phyloP scores from a whole-genome alignment of 2,888 invertebrate genomes.

The Euphydryas editha region DNA sequence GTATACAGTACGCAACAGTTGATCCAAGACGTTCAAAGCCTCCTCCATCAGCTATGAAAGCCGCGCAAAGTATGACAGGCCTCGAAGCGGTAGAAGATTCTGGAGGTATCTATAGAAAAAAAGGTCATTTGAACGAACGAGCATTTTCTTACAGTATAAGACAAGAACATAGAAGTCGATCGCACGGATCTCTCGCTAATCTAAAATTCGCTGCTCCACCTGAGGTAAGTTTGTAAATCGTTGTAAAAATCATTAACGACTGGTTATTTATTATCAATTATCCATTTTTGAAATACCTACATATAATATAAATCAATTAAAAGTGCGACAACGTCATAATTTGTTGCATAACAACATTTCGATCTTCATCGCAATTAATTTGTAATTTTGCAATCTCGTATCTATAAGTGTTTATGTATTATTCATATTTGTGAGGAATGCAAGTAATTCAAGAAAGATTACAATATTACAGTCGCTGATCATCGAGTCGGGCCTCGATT shows the following conservation, averaged over 20 bases:
- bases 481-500: conserved; percentile 46
- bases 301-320: too few relatives aligned
- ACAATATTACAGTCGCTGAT: conserved; percentile 48
- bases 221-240: conserved; percentile 64
- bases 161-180: conserved; percentile 96
- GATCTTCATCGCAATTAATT: neutral
- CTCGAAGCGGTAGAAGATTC: conserved; percentile 86
- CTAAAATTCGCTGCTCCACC: conserved; percentile 93
- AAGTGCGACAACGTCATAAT: too few relatives aligned
- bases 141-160: conserved; percentile 97
- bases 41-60: conserved; percentile 84
- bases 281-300: too few relatives aligned
- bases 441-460: conserved; percentile 52
- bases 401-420: neutral
- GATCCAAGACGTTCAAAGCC: conserved; percentile 86
- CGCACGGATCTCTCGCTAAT: conserved; percentile 95
- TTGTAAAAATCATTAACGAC: neutral
- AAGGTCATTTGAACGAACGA: conserved; percentile 95
- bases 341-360: too few relatives aligned
- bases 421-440: conserved; percentile 27
- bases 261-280: too few relatives aligned
- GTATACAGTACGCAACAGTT: conserved; percentile 85
- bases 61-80: conserved; percentile 87
- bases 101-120: conserved; percentile 92
- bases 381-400: neutral